Evolutionary conservation across 2,888 invertebrate species (phyloP), one percentile per base, ranked within the genome.

Genomic region (Hofmannophila pseudospretella): DNA sequence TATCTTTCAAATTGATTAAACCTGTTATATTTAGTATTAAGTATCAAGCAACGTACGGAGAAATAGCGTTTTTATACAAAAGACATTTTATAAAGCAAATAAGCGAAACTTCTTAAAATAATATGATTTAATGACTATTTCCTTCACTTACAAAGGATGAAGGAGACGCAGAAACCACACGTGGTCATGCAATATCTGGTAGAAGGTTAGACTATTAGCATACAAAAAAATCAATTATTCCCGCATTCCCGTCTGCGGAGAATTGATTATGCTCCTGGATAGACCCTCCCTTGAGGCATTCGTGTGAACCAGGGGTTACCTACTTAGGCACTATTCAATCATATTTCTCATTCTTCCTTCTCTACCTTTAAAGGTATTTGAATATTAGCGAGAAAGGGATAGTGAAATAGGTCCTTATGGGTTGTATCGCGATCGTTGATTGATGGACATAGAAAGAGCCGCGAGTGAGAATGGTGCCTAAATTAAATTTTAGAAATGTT

Each of bases 211-310:
- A 27, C 12, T 7, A 7, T 11, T 10, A 27, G 27, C 26, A 27
- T 11, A 36, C 22, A 52, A 50, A 53, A 16, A 49, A 54, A 53
- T 35, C 51, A 49, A 56, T 51, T 49, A 47, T 41, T 40, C 33
- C 41, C 23, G 41, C 40, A 49, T 53, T 46, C 44, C 41, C 41
- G 32, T 48, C 35, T 44, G 53, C 55, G 48, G 38, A 40, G 57
- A 72, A 73, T 71, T 69, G 64, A 71, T 74, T 69, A 66, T 47
- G 51, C 60, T 68, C 51, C 59, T 58, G 54, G 47, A 48, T 40
- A 47, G 49, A 54, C 56, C 54, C 47, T 57, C 58, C 66, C 64
- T 57, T 42, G 33, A 62, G 70, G 67, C 59, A 49, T 41, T 47
- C 57, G 56, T 66, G 66, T 65, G 67, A 69, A 67, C 56, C 39